Base-by-base conservation (phyloP, 2,888 invertebrate genomes). In the Fragum sueziense region DNA sequence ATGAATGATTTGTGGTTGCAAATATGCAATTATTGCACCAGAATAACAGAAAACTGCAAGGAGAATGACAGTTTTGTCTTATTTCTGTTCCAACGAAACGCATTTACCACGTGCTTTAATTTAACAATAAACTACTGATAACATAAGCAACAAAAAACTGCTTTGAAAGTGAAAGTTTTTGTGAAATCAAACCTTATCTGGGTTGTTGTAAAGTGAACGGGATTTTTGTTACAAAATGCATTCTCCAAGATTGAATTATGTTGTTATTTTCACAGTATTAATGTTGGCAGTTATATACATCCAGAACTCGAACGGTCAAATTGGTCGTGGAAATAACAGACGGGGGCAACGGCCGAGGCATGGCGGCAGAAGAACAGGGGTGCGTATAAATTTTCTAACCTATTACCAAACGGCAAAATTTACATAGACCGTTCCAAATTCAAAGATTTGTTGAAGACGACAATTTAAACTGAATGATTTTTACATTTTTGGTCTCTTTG, bases 131-230 rank as follows among this genome's bases (percentile, higher is more conserved):
- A n/a, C n/a, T n/a, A n/a, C n/a, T n/a, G n/a, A n/a, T n/a, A n/a
- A n/a, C n/a, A n/a, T n/a, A n/a, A n/a, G 14, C n/a, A 61, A 61
- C 29, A 59, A 31, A 61, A 65, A 65, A 65, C 17, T 33, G 1
- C 20, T 37, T 65, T 37, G 9, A 22, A n/a, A n/a, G n/a, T n/a
- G 4, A 14, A 2, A 65, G 41, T 37, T 2, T 25, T 37, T 22
- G 14, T 37, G 22, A n/a, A 3, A 31, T 33, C 31, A 61, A 33
- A 61, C 11, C 9, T 29, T 4, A 61, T 61, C 7, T 31, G 22
- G 11, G 4, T 31, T 61, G 3, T 31, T 3, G 4, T n/a, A 25
- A 22, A 22, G n/a, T n/a, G n/a, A n/a, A n/a, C n/a, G 25, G 27
- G 25, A 57, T 57, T 33, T 61, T 33, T 27, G 20, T 9, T 33